These are phyloP conservation scores for Heteractis magnifica DNA, from an alignment of 92 coral and sea anemone genomes.

Conservation along the genomic window DNA sequence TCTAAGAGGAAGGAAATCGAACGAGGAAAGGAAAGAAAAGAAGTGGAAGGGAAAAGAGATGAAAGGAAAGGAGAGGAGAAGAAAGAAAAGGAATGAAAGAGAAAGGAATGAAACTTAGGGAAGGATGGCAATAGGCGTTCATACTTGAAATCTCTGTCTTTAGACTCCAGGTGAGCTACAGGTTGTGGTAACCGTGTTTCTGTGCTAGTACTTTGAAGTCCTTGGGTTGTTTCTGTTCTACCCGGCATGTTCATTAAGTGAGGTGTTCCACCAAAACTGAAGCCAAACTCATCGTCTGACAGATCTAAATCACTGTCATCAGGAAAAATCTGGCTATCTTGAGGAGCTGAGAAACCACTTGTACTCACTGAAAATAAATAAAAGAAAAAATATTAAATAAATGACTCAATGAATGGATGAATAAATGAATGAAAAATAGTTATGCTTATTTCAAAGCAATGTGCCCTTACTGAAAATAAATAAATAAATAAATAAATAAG, in stretches of 20 bases:
- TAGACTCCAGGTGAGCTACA: slow-evolving; percentile 64
- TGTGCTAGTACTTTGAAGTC: slow-evolving; percentile 65
- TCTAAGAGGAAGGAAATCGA: too few species aligned
- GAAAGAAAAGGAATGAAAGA: not conserved
- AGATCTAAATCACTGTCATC: slow-evolving; percentile 64
- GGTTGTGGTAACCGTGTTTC: slow-evolving; percentile 70
- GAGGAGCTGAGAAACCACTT: slow-evolving; percentile 22
- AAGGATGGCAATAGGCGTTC: not conserved
- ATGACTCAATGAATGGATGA: too few species aligned
- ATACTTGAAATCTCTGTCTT: slow-evolving; percentile 59
- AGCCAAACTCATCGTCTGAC: slow-evolving; percentile 76
- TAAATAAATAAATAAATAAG: too few species aligned
- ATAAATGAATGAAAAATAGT: too few species aligned
- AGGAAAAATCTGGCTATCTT: slow-evolving; percentile 35
- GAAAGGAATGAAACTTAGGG: not conserved
- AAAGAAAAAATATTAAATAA: too few species aligned
- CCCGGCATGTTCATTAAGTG: slow-evolving; percentile 60
- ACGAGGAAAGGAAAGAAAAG: not conserved
- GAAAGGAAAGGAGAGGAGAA: not conserved
- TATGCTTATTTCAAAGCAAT: too few species aligned
- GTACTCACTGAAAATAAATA: slow-evolving; percentile 24
- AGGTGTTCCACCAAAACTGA: slow-evolving; percentile 80
- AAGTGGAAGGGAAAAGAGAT: not conserved
- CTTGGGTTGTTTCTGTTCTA: slow-evolving; percentile 61
- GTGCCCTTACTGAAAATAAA: slow-evolving; percentile 8